Evolutionary conservation across 2,797 vertebrate genomes (phyloP), one percentile per base, ranked within the genome.

Genomic region (Pseudochirops cupreus): DNA sequence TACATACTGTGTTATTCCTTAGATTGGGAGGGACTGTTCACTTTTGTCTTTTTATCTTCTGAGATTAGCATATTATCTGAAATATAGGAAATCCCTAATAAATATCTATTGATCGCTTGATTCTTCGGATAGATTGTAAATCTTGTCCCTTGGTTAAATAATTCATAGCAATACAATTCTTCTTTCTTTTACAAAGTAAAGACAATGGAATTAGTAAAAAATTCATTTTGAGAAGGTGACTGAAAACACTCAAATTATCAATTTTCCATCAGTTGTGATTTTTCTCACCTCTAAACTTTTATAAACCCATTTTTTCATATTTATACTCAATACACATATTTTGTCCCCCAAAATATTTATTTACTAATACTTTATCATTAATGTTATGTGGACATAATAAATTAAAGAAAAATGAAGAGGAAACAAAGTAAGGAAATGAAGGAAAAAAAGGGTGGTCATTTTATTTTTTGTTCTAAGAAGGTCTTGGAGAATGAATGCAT

Each of bases 371-470:
- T 67, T 33, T 82, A 7, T 82, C n/a, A 46, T 46, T 91, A 91
- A 0, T 0, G 33, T 59, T 95, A 56, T 1, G 74, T 59, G 57
- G 0, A 0, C 33, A 58, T 52, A 53, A 2, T 56, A 1, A 6
- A 0, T 57, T 91, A 93, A 95, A 92, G 87, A 67, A 55, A 10
- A 93, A 95, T 93, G 5, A 91, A n/a, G 33, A 67, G 11, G 94
- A 92, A 46, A 92, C 93, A 95, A 82, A 46, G 21, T 82, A 82
- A 82, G n/a, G 2, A 46, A 82, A 93, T 93, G n/a, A 39, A 93
- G 90, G 2, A 46, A 1, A 82, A 82, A 39, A 92, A 24, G 39
- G 9, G 6, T 24, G 4, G 0, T 58, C 74, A 87, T 74, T 53
- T 7, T 92, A 82, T 67, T 50, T 26, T 39, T 89, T 58, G 92